Evolutionary conservation across 2,888 invertebrate genomes (phyloP), one percentile per base, ranked within the genome.

Genomic region (Ichneumoninae sp.): DNA sequence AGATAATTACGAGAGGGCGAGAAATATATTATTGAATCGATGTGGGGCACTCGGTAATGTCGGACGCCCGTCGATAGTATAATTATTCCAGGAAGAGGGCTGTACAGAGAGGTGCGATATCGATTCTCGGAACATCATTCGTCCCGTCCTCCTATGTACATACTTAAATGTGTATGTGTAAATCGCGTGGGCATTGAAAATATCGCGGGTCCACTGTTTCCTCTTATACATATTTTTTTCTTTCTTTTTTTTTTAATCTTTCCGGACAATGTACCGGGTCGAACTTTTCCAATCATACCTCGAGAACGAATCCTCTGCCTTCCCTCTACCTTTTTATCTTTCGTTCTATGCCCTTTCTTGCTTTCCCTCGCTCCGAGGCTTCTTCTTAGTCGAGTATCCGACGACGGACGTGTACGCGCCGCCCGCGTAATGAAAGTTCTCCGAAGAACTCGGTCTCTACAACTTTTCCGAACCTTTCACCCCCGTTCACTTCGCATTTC

Each of bases 201-300:
- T 74, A 66, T 79, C 47, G 62, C 33, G 13, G 57, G 8, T 50
- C n/a, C 16, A 50, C 47, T 30, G 62, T 33, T 40, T 26, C 66
- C 57, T 26, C 40, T 19, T 66, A 66, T 50, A 66, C 30, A 81
- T 26, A 72, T 6, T n/a, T 52, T 65, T n/a, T 52, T 65, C 10
- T 40, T 36, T 22, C 22, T 19, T 54, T 54, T 19, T 54, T 54
- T 22, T 3, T 40, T 26, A 33, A 66, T 44, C 8, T 36, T 47
- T 5, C 26, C 10, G 36, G 65, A 66, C 47, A 66, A 22, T 33
- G 36, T 57, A 77, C 72, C 80, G 71, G 78, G 82, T 79, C 79
- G 70, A 91, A 91, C 91, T 92, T 92, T 91, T 92, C 91, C 91
- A 91, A 92, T 92, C 91, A 90, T 90, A 90, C 89, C 89, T 87